Percentiles rank a stretch among this genome's conserved stretches.
Conservation (phyloP, 2,797 vertebrate genomes). For the Streptopelia turtur region DNA sequence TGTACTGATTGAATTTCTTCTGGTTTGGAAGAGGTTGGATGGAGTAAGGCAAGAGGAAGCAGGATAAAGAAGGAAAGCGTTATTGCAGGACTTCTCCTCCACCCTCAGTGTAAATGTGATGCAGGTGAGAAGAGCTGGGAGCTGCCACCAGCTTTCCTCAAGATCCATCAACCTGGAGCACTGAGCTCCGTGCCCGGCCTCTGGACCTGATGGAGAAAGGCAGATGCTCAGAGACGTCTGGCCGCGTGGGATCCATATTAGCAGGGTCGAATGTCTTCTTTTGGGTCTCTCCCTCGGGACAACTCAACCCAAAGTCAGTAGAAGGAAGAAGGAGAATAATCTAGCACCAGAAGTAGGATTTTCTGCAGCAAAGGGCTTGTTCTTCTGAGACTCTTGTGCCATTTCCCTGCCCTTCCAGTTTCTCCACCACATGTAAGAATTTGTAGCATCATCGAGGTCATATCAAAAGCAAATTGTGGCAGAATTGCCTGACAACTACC, state of each 20-base stretch:
- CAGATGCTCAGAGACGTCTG: background rate
- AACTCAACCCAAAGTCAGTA: background rate
- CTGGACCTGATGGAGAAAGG: background rate
- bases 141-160: background rate
- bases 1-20: background rate
- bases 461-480: background rate
- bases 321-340: background rate
- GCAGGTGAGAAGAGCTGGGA: background rate
- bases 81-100: background rate
- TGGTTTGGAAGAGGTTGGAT: background rate
- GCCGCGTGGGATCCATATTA: fast-evolving
- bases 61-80: background rate
- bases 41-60: background rate
- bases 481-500: background rate
- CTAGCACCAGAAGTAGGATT: background rate
- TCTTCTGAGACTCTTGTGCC: background rate
- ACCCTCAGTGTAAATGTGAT: background rate
- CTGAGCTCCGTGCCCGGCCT: background rate
- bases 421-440: background rate
- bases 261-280: background rate
- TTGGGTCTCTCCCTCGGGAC: background rate
- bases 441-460: background rate
- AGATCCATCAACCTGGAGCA: background rate
- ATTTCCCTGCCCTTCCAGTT: background rate
- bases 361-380: background rate